Conservation (phyloP, 2,888 invertebrate genomes). For the Scotopteryx bipunctaria region DNA sequence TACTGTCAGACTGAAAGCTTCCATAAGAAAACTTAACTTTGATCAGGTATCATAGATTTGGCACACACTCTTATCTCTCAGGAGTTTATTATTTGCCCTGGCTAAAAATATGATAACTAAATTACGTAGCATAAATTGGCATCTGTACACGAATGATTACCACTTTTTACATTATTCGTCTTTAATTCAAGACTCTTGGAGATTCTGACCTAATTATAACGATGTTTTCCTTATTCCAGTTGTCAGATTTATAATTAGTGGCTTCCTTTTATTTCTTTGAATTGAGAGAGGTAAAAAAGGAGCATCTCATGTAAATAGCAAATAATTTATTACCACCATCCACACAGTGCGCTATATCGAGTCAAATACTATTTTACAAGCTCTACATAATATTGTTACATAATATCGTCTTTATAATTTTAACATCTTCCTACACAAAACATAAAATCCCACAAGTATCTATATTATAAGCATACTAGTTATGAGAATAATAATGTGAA, state of each 20-base stretch:
- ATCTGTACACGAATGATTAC: background rate
- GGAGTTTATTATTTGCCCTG: no score
- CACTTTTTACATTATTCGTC: slow-evolving; percentile 5
- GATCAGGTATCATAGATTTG: no score
- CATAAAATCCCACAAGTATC: background rate
- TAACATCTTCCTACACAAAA: background rate
- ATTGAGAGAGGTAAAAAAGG: background rate
- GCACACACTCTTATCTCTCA: no score
- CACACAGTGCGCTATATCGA: no score
- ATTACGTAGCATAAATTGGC: background rate
- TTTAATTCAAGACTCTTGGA: slow-evolving; percentile 12
- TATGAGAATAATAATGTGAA: slow-evolving; percentile 9
- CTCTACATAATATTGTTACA: no score
- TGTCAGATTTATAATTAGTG: slow-evolving; percentile 12
- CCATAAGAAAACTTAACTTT: no score
- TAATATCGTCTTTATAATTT: background rate
- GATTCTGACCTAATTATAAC: slow-evolving; percentile 10
- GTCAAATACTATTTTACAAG: no score
- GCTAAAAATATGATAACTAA: no score
- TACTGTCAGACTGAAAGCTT: slow-evolving; percentile 12
- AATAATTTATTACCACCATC: no score
- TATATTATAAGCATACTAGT: slow-evolving; percentile 1
- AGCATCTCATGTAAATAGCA: no score
- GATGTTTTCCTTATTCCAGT: slow-evolving; percentile 16
- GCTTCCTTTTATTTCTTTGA: background rate